Conservation (phyloP, 2,888 invertebrate genomes). For the Scotopteryx bipunctaria region DNA sequence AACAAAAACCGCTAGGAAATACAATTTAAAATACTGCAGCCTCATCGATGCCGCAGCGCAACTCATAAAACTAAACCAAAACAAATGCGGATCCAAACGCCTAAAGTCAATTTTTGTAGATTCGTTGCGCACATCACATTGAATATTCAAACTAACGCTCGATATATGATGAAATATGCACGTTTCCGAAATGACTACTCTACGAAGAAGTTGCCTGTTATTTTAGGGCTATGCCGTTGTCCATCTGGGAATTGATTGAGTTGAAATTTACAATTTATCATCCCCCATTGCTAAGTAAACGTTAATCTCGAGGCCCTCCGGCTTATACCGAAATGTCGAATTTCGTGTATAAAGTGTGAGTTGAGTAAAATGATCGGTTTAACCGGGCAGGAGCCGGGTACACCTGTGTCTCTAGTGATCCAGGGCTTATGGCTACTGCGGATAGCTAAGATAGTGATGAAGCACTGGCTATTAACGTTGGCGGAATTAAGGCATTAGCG, state of each 20-base stretch:
- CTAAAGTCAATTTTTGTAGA: constrained; percentile 43
- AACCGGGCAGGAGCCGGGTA: constrained; percentile 47
- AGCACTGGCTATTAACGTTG: constrained; percentile 62
- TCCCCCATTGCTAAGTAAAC: constrained; percentile 37
- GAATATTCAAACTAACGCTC: constrained; percentile 46
- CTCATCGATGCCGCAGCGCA: constrained; percentile 19
- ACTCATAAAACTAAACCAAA: constrained; percentile 35
- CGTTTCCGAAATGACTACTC: constrained; percentile 40
- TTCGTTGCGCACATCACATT: constrained; percentile 43
- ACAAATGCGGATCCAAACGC: constrained; percentile 38
- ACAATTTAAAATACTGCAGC: constrained; percentile 29
- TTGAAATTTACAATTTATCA: constrained; percentile 21
- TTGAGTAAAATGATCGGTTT: constrained; percentile 59
- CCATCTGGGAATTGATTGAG: constrained; percentile 11
- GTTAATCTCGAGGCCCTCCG: constrained; percentile 43
- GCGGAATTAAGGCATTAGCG: constrained; percentile 52
- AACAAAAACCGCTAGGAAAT: constrained; percentile 23
- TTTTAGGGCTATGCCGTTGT: constrained; percentile 14
- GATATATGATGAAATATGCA: constrained; percentile 46
- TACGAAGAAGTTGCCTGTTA: constrained; percentile 35
- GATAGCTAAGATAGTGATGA: constrained; percentile 66
- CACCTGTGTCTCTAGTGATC: constrained; percentile 65
- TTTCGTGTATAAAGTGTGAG: constrained; percentile 47
- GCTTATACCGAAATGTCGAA: constrained; percentile 37
- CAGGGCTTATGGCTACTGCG: constrained; percentile 58